Percentiles rank a stretch among this genome's conserved stretches.
phyloP scores from a whole-genome alignment of 1,140 invertebrate species.

The Zaprionus davidi region DNA sequence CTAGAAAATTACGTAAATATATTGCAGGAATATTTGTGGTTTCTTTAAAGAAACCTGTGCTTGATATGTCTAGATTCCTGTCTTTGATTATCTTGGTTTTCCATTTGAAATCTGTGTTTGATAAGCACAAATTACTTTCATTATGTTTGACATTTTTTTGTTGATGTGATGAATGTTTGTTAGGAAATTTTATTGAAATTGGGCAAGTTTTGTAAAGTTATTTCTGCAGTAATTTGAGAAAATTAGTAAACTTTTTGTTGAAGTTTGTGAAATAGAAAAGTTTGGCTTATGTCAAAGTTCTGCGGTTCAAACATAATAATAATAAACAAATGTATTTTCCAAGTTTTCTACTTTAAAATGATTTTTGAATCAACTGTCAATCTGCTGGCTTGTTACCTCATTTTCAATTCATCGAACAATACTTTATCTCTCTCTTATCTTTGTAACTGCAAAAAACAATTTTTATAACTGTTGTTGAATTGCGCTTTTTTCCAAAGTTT shows the following conservation, averaged over 20 bases:
- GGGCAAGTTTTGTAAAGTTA: background rate
- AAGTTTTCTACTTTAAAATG: constrained; percentile 4
- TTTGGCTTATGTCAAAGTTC: background rate
- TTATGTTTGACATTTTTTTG: background rate
- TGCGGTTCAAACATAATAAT: background rate
- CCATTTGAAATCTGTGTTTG: background rate
- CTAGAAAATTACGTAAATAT: background rate
- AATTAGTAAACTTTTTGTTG: background rate
- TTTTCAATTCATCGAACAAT: background rate
- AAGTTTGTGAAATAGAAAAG: background rate
- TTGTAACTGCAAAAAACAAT: background rate
- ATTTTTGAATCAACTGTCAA: constrained; percentile 6
- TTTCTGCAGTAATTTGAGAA: background rate
- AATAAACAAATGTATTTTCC: background rate
- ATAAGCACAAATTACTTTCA: background rate
- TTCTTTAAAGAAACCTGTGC: background rate
- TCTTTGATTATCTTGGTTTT: background rate
- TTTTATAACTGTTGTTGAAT: background rate
- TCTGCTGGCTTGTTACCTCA: background rate
- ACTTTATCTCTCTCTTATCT: background rate
- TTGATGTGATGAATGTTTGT: background rate
- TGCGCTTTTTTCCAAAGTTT: background rate
- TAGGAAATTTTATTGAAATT: background rate
- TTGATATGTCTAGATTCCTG: no score
- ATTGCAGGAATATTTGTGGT: background rate